Conservation (phyloP, 2,113 vertebrate species). For the Psilopsiagon aymara region DNA sequence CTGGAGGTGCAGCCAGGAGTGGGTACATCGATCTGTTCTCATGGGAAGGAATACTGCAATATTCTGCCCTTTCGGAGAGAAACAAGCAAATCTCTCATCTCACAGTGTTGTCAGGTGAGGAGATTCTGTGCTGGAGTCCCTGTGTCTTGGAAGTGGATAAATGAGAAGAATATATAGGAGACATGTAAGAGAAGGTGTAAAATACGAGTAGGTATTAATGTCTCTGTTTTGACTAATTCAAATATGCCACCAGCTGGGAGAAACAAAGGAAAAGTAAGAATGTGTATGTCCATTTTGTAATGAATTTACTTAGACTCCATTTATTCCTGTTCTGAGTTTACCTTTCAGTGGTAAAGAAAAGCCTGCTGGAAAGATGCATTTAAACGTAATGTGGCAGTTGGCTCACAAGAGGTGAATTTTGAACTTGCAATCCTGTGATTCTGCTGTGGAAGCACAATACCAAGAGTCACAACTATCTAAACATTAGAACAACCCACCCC, state of each 20-base stretch:
- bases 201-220: neutral
- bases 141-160: neutral
- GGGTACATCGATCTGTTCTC: neutral
- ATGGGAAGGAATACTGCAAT: neutral
- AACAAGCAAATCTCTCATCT: neutral
- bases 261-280: neutral
- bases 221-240: neutral
- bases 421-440: neutral
- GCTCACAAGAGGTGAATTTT: neutral
- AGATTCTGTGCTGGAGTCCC: neutral
- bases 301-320: neutral
- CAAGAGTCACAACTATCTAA: neutral
- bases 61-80: neutral
- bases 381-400: neutral
- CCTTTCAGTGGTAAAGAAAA: neutral
- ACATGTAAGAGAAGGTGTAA: neutral
- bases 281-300: neutral
- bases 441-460: neutral
- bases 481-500: neutral
- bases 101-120: neutral
- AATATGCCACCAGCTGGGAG: neutral
- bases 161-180: neutral
- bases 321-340: neutral
- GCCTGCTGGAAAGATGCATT: neutral
- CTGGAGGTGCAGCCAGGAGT: neutral